Base-by-base conservation (phyloP, 2,888 invertebrate species). In the Pristionchus japonicus region DNA sequence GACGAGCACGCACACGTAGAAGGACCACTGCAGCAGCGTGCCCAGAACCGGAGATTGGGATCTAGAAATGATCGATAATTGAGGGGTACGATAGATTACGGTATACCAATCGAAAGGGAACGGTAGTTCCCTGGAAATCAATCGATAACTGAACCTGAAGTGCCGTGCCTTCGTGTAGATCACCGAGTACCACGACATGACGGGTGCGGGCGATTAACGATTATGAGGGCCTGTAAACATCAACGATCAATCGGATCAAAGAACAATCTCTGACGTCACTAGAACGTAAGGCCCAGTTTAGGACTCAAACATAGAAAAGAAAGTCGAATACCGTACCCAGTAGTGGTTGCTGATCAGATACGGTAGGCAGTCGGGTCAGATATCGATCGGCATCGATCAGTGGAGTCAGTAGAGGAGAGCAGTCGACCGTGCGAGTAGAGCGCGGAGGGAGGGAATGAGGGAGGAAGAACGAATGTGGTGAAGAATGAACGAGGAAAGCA, bases 181-280 rank as follows among this genome's bases (percentile, higher is more conserved):
- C 40, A 89, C 90, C 57, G 93, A 91, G 89, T 93, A 93, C 92
- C 92, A 93, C 82, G 92, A 93, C 93, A 93, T 93, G 82, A 11
- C 17, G 27, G 52, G 20, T 6, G 52, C 20, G 6, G 49, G 31
- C 49, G 34, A 31, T 82, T 20, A 52, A 31, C 80, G 74, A 43
- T 17, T 77, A 43, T 37, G 17, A 37, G 74, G 23, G 37, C 3
- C n/a, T 20, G n/a, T 23, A 40, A 37, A 43, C 43, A 77, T 43
- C 43, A 77, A 77, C 40, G 74, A 77, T 43, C 74, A 43, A n/a
- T 43, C n/a, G 52, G 52, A 7, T n/a, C n/a, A n/a, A n/a, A n/a
- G n/a, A n/a, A n/a, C n/a, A n/a, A n/a, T n/a, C n/a, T n/a, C n/a
- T n/a, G 74, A 6, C 37, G 11, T 34, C 34, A 74, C 40, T 1